phyloP scores from a whole-genome alignment of 2,888 invertebrate genomes.

The Caenorhabditis doughertyi region DNA sequence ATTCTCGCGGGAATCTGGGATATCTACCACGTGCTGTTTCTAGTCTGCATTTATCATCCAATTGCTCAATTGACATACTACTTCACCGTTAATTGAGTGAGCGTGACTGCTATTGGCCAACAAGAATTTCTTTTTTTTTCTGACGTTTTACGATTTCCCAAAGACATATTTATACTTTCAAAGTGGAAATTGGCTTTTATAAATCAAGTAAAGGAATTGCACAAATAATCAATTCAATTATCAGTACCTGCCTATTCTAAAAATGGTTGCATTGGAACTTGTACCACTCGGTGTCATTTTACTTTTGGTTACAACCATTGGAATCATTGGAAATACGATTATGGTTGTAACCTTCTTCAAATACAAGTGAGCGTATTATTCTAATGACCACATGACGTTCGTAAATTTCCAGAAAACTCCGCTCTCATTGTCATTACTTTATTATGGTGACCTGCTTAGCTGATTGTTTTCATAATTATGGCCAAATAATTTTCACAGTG shows the following conservation, averaged over 20 bases:
- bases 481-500: conserved; percentile 27
- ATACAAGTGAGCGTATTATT: conserved; percentile 4
- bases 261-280: conserved; percentile 11
- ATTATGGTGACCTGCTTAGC: conserved; percentile 40
- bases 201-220: too few species aligned
- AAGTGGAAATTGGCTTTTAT: too few species aligned
- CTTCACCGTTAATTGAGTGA: conserved; percentile 23
- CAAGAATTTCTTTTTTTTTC: neutral
- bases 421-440: conserved; percentile 37
- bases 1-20: neutral
- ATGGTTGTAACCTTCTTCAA: conserved; percentile 37
- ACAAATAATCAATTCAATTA: too few species aligned
- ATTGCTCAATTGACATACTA: neutral
- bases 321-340: conserved; percentile 27
- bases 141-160: neutral
- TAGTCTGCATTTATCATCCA: neutral
- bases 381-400: neutral
- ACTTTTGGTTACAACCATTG: conserved; percentile 3
- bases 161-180: neutral
- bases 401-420: conserved; percentile 18
- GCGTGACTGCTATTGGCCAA: conserved; percentile 21
- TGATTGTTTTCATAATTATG: conserved; percentile 34
- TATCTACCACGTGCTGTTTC: neutral
- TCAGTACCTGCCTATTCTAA: neutral
- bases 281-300: conserved; percentile 28